Base-by-base conservation (phyloP, 2,797 vertebrate genomes). In the Tragopan temminckii region DNA sequence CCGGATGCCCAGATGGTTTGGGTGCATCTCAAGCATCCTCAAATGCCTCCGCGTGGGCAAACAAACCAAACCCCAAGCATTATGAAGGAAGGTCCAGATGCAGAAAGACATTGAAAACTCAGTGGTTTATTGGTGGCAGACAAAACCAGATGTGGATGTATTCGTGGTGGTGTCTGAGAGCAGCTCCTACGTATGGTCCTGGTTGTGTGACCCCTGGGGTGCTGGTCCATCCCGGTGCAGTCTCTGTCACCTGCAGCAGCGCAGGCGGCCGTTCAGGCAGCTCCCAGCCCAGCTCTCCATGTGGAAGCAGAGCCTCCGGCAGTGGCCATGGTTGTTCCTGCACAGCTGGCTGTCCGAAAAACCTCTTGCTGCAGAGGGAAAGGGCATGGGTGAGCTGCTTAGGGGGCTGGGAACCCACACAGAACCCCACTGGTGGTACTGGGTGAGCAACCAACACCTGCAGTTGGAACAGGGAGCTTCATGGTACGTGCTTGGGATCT, bases 281-380 rank as follows among this genome's bases (percentile, higher is more conserved):
- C 14, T 96, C 74, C 96, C 95, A 11, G 89, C 89, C 83, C 78
- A 71, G 23, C 7, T 93, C 87, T 97, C 96, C 23, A 69, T 91
- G 63, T 97, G 91, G 91, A 97, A 96, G 86, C 96, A 97, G 33
- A 95, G 89, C 85, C 94, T 85, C 45, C 95, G 84, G 81, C 96
- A 96, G 71, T 33, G 95, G 27, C 97, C 96, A 0, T 29, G 94
- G 66, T 5, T 89, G 75, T 33, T 89, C 23, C 45, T 84, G 72
- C 96, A 97, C 18, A 86, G 82, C 68, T 92, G 85, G 33, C 6
- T 93, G 75, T 94, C 88, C 0, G 87, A 79, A 14, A 94, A 76
- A 25, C 83, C 81, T 11, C 64, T 93, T 43, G 46, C 91, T 93
- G 64, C 74, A 46, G 53, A 55, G 18, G 9, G 21, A 95, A 52